Base-by-base conservation (phyloP, 2,113 vertebrate species). In the Galemys pyrenaicus region DNA sequence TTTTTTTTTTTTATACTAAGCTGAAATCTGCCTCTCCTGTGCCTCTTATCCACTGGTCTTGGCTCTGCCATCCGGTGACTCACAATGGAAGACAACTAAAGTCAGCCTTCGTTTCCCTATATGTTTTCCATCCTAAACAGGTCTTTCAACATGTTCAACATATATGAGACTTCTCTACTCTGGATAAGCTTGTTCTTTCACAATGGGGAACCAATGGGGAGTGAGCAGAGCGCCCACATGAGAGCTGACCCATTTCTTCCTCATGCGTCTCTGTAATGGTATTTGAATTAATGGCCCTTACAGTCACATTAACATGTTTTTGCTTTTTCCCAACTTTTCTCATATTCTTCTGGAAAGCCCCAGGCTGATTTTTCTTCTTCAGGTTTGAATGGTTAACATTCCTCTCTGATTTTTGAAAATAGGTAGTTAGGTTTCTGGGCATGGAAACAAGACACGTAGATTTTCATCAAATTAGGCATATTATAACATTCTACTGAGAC, bases 281-380 rank as follows among this genome's bases (percentile, higher is more conserved):
- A 81, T 39, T 90, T 84, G 22, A 20, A 84, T 71, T 28, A 79
- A 15, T 49, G 20, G 10, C 0, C 2, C 3, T 15, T 60, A 54
- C 0, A 60, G n/a, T 71, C 46, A 73, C 15, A 87, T 70, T 62
- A 64, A 56, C 28, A 51, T 13, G 16, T 46, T 81, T 75, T 85
- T 71, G 65, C 5, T 17, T 11, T 16, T 0, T 0, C 6, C 2
- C 15, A 54, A 49, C 51, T 68, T 87, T 22, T 19, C 35, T 93
- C 51, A 80, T 56, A 85, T 82, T 84, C 32, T 20, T 60, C 49
- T 77, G 58, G 20, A 90, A 93, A 87, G 84, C 71, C 83, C 58
- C 9, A 4, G 15, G 62, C 0, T 22, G 32, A 60, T 54, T n/a
- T 37, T 74, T 22, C 5, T n/a, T 37, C 22, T 26, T 9, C 26